Percentiles rank a stretch among this genome's conserved stretches.
phyloP scores from a whole-genome alignment of 2,888 invertebrate species.

The Leuctra nigra region DNA sequence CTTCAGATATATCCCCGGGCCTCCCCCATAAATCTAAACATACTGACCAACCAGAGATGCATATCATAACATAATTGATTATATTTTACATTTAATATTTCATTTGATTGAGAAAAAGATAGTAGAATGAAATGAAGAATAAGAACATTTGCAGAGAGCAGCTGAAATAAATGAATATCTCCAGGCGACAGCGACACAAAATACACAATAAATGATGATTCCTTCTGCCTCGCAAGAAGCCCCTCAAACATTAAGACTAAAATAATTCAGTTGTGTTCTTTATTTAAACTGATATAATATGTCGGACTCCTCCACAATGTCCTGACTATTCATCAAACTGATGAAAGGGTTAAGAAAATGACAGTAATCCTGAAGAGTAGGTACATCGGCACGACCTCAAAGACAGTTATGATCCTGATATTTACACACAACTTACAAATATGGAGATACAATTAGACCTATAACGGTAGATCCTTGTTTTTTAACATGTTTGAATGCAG shows the following conservation, averaged over 20 bases:
- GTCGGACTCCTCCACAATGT: slow-evolving; percentile 4
- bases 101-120: slow-evolving; percentile 1
- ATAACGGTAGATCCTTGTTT: background rate
- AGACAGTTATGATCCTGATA: background rate
- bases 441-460: background rate
- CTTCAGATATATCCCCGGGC: background rate
- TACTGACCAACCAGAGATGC: background rate
- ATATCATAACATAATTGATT: slow-evolving; percentile 5
- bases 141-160: background rate
- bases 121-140: background rate
- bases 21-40: background rate
- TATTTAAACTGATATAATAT: slow-evolving; percentile 8
- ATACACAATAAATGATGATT: slow-evolving; percentile 3
- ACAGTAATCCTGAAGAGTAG: slow-evolving; percentile 4
- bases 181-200: background rate
- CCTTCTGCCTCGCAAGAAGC: background rate
- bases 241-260: background rate
- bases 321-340: slow-evolving; percentile 1
- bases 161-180: background rate
- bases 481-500: background rate
- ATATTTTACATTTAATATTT: background rate
- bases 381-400: slow-evolving; percentile 4
- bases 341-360: slow-evolving; percentile 10
- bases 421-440: background rate
- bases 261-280: slow-evolving; percentile 9